phyloP scores from a whole-genome alignment of 2,888 invertebrate species.

The Drosophila nr. perissopoda region DNA sequence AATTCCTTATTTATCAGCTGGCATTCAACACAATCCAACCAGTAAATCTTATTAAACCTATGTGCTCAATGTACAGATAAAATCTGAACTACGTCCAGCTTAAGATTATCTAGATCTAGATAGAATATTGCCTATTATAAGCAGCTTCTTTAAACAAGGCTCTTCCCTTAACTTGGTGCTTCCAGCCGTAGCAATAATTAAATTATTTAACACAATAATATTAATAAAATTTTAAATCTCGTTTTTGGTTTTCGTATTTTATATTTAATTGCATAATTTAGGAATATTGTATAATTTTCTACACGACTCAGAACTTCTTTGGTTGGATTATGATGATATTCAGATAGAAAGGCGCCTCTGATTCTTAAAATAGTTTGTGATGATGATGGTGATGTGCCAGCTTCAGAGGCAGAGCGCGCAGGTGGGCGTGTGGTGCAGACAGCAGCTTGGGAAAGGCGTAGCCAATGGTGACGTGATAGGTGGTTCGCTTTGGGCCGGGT shows the following conservation, averaged over 20 bases:
- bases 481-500: conserved; percentile 82
- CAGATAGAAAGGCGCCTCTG: neutral
- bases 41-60: neutral
- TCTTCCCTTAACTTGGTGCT: neutral
- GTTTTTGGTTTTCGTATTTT: conserved; percentile 14
- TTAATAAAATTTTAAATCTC: too few species aligned
- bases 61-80: neutral
- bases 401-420: conserved; percentile 74
- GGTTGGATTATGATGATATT: conserved; percentile 26
- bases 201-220: too few species aligned
- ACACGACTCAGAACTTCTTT: conserved; percentile 52
- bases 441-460: conserved; percentile 78
- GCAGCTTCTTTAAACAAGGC: neutral
- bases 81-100: too few species aligned
- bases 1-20: conserved; percentile 50
- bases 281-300: conserved; percentile 18
- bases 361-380: conserved; percentile 70
- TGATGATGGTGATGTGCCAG: conserved; percentile 71
- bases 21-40: conserved; percentile 1
- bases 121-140: neutral
- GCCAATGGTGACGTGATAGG: conserved; percentile 81
- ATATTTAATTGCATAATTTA: conserved; percentile 44
- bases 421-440: conserved; percentile 73
- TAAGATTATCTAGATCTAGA: neutral
- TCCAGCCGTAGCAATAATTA: neutral